Percentiles rank a stretch among this genome's conserved stretches.
Evolutionary conservation across 2,113 vertebrate genomes (phyloP).

Genomic region (Albula glossodonta): DNA sequence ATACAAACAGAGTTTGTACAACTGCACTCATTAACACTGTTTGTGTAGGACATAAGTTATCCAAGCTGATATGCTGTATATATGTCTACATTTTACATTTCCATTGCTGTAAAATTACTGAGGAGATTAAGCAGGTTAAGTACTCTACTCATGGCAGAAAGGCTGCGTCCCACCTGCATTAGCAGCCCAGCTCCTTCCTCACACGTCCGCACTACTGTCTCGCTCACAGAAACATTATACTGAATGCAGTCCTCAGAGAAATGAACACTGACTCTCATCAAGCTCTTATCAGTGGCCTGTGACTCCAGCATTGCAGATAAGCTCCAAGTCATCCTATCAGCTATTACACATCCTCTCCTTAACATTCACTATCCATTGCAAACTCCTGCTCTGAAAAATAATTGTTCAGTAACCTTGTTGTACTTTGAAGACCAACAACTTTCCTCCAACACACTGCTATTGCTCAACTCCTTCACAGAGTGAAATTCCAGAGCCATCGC

Average conservation of each 20-base stretch:
- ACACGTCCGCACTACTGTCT: background rate
- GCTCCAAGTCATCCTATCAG: background rate
- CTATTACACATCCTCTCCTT: background rate
- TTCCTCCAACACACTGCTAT: slow-evolving; percentile 1
- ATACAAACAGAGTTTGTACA: background rate
- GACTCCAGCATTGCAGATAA: background rate
- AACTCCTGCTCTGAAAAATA: background rate
- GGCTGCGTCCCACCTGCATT: background rate
- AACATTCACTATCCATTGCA: background rate
- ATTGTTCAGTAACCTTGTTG: background rate
- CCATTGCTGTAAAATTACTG: background rate
- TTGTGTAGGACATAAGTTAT: background rate
- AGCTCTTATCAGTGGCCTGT: background rate
- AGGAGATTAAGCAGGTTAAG: background rate
- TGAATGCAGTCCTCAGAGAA: slow-evolving; percentile 5
- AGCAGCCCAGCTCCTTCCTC: background rate
- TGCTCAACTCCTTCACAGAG: background rate
- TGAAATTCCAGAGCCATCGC: no score
- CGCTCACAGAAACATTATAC: background rate
- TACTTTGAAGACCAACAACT: background rate
- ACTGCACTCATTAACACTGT: background rate
- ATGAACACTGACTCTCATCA: background rate
- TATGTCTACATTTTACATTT: background rate
- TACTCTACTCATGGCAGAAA: background rate
- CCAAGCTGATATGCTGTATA: background rate